phyloP scores from a whole-genome alignment of 2,888 invertebrate genomes.

The Reticulitermes lucifugus region DNA sequence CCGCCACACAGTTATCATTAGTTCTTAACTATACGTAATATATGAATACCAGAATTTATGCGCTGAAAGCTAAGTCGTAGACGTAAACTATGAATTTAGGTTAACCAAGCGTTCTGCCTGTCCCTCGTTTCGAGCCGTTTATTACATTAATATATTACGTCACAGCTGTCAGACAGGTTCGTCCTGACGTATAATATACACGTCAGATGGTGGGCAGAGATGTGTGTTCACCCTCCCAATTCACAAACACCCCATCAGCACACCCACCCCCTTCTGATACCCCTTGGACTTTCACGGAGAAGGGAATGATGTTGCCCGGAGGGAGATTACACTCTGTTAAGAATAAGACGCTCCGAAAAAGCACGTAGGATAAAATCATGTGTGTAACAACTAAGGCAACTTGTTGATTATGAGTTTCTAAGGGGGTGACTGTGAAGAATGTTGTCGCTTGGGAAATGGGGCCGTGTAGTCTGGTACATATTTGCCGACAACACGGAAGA shows the following conservation, averaged over 20 bases:
- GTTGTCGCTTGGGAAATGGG: no score
- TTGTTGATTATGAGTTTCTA: no score
- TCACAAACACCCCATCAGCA: neutral
- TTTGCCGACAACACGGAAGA: no score
- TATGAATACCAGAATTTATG: no score
- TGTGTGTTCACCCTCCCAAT: neutral
- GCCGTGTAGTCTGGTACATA: no score
- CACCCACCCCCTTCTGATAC: neutral
- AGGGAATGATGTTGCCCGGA: neutral
- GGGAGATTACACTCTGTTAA: neutral
- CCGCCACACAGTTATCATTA: no score
- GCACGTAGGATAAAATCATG: no score
- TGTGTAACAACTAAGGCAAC: no score
- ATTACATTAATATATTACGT: neutral
- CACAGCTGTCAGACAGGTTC: neutral
- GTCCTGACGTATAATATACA: neutral
- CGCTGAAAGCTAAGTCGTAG: neutral
- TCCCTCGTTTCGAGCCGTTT: neutral
- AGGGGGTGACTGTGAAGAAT: no score
- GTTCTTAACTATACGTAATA: no score
- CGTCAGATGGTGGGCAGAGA: slow-evolving; percentile 16
- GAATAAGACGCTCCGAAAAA: neutral
- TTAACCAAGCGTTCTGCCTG: neutral
- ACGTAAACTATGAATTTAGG: neutral
- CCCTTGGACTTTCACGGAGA: neutral